Percentiles rank a stretch among this genome's conserved stretches.
These are phyloP conservation scores for Tetragonula clypearis DNA, from an alignment of 1,140 invertebrate genomes.

Conservation along the genomic window DNA sequence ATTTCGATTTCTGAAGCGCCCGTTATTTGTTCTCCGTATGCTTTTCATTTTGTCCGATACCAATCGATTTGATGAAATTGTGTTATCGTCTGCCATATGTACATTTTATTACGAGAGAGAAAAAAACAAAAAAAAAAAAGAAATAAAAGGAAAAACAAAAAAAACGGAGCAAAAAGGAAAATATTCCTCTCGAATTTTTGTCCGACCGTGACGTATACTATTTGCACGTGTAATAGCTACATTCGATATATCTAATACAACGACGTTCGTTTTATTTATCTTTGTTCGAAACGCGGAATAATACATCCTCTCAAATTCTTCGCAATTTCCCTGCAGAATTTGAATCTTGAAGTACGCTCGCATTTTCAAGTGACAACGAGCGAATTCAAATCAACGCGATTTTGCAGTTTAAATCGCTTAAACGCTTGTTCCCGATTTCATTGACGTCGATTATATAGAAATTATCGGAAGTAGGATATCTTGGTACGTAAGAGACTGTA, in stretches of 20 bases:
- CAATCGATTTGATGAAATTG: conserved; percentile 27
- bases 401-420: neutral
- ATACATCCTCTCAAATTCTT: neutral
- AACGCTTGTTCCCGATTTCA: neutral
- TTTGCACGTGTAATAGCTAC: neutral
- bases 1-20: neutral
- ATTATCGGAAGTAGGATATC: conserved; percentile 10
- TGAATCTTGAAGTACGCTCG: neutral
- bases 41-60: neutral
- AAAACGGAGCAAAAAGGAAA: neutral
- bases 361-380: neutral
- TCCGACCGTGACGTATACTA: neutral
- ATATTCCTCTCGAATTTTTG: conserved; percentile 3
- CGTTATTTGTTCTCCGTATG: neutral
- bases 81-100: conserved; percentile 8
- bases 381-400: neutral
- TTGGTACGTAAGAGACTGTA: conserved; percentile 34
- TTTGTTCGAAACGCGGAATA: neutral
- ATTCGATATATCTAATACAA: neutral
- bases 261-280: neutral
- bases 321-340: neutral
- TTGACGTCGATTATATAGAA: neutral
- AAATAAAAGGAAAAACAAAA: too few relatives aligned
- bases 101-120: neutral
- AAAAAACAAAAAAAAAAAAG: neutral